phyloP scores from a whole-genome alignment of 92 coral and sea anemone species.

The Parazoanthus swiftii region DNA sequence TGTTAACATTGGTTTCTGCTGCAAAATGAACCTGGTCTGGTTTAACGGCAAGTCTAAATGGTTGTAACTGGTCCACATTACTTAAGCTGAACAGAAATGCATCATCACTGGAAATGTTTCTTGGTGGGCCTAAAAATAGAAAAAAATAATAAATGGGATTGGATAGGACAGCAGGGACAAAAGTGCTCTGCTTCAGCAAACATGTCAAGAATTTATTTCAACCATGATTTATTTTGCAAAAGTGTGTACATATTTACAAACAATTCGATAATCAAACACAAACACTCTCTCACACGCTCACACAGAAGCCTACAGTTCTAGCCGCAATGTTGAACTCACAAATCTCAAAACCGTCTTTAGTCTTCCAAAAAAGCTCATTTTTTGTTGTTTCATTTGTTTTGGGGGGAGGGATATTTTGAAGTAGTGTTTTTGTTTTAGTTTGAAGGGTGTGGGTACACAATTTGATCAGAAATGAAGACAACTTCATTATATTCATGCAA shows the following conservation, averaged over 20 bases:
- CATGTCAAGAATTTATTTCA: too few species aligned
- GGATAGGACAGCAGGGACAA: too few species aligned
- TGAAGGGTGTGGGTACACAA: too few species aligned
- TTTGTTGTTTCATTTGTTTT: too few species aligned
- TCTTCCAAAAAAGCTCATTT: not conserved
- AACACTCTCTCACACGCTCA: not conserved
- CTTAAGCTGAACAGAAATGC: constrained; percentile 34
- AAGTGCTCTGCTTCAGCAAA: too few species aligned
- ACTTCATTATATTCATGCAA: too few species aligned
- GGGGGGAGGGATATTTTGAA: too few species aligned
- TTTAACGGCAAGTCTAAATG: constrained; percentile 13
- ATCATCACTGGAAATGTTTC: constrained; percentile 30
- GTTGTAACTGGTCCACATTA: constrained; percentile 3
- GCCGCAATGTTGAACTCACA: not conserved
- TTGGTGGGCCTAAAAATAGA: constrained; percentile 8
- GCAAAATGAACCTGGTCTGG: not conserved
- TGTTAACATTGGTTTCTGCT: not conserved
- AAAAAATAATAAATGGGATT: too few species aligned
- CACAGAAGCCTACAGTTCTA: not conserved
- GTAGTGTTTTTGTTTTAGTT: too few species aligned
- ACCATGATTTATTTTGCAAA: not conserved
- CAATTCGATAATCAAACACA: not conserved
- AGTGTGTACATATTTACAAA: not conserved
- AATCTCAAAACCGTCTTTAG: not conserved
- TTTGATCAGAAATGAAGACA: too few species aligned